A percentile compares a stretch with the other conserved stretches of the same genome.
These are phyloP conservation scores for Empis livida DNA, from an alignment of 2,888 invertebrate genomes.

Conservation along the genomic window DNA sequence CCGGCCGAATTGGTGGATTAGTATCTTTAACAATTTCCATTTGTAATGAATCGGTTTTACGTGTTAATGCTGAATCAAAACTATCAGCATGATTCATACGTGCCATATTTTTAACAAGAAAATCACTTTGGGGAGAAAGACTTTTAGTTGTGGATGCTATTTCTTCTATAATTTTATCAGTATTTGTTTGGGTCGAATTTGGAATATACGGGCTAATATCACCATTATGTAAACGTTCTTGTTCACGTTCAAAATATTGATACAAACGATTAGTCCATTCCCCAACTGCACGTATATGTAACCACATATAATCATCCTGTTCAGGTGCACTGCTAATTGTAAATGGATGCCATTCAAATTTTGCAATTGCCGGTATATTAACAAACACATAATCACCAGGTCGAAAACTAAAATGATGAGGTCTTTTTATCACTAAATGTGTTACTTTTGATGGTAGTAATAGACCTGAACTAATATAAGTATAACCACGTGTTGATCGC, in stretches of 20 bases:
- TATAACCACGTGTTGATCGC: slow-evolving; percentile 67
- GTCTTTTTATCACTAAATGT: slow-evolving; percentile 78
- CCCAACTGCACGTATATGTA: slow-evolving; percentile 86
- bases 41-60: neutral
- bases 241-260: slow-evolving; percentile 72
- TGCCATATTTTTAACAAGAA: slow-evolving; percentile 25
- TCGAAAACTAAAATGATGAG: slow-evolving; percentile 72
- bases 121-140: slow-evolving; percentile 30
- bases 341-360: slow-evolving; percentile 95
- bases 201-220: slow-evolving; percentile 40
- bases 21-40: neutral
- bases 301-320: slow-evolving; percentile 82
- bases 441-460: slow-evolving; percentile 81
- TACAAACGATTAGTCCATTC: slow-evolving; percentile 87
- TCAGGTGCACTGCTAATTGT: slow-evolving; percentile 94
- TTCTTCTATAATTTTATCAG: slow-evolving; percentile 6
- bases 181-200: slow-evolving; percentile 20
- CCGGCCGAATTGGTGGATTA: slow-evolving; percentile 21
- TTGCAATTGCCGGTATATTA: slow-evolving; percentile 81
- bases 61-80: slow-evolving; percentile 13
- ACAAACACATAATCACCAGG: slow-evolving; percentile 92
- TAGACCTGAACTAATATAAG: slow-evolving; percentile 78
- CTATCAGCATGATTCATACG: slow-evolving; percentile 20
- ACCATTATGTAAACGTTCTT: slow-evolving; percentile 56
- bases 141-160: slow-evolving; percentile 6